These are phyloP conservation scores for Strix uralensis DNA, from an alignment of 2,113 vertebrate genomes.

Conservation along the genomic window DNA sequence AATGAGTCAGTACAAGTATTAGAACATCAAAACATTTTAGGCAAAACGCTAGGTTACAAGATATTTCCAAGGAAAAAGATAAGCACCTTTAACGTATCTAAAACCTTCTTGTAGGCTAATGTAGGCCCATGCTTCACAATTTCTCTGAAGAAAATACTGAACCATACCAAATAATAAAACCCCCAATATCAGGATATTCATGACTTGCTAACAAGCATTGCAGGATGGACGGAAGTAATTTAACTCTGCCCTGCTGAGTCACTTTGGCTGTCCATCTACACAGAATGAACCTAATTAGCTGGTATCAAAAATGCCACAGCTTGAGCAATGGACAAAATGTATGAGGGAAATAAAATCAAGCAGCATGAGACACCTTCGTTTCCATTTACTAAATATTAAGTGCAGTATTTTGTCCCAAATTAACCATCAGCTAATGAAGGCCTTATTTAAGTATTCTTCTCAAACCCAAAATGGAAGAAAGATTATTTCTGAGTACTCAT, in stretches of 20 bases:
- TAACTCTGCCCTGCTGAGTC: constrained; percentile 75
- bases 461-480: constrained; percentile 27
- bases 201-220: constrained; percentile 70
- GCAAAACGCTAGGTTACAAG: neutral
- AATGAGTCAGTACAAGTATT: constrained; percentile 11
- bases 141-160: constrained; percentile 37
- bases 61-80: neutral
- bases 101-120: neutral
- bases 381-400: constrained; percentile 72
- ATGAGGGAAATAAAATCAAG: constrained; percentile 62
- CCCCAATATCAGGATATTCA: constrained; percentile 52
- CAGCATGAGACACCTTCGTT: constrained; percentile 65
- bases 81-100: neutral
- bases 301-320: constrained; percentile 72
- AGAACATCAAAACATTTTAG: neutral
- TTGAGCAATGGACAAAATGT: constrained; percentile 53
- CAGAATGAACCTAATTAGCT: constrained; percentile 71
- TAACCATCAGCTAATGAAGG: constrained; percentile 70
- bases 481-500: constrained; percentile 23
- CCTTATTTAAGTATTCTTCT: constrained; percentile 46
- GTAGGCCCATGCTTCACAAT: constrained; percentile 13
- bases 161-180: neutral
- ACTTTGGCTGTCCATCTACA: constrained; percentile 68
- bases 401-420: constrained; percentile 64
- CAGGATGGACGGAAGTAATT: constrained; percentile 70